Base-by-base conservation (phyloP, 92 coral and sea anemone genomes). In the Montipora capitata region DNA sequence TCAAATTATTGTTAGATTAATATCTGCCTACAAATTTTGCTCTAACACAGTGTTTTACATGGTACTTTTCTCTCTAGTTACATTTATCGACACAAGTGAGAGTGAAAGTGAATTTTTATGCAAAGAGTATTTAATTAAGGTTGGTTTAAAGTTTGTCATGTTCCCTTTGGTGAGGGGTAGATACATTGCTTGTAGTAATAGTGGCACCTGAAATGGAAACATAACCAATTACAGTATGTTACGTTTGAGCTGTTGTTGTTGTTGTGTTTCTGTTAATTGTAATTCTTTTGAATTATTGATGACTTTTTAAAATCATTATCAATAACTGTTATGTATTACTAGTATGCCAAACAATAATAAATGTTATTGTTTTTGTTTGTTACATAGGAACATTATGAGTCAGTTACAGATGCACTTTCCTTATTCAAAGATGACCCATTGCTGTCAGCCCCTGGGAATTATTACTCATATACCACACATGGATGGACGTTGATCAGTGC, bases 401-500 rank as follows among this genome's bases (percentile, higher is more conserved):
- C 92, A n/a, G 91, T 97, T 27, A 82, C 90, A 61, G 96, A 96
- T 76, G 88, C 99, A 0, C 45, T 97, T 49, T 67, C 95, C 20
- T 67, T 97, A 67, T 97, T 97, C 78, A 90, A 94, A 94, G 96
- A 96, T 72, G 99, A 97, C 51, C 95, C 96, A 2, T 75, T 97
- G 65, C 59, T 82, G 4, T 93, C 91, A 4, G 92, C 77, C 73
- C 99, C 99, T 5, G 99, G 99, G 11, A 88, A 95, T 68, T 76
- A 84, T 67, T 97, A 87, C 70, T 82, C 90, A 20, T 97, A 97
- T 83, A 94, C 99, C 45, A 97, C 96, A 4, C 89, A 84, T 88
- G 99, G 99, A 35, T 96, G 93, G 94, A 96, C 99, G 18, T 85
- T 97, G 74, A 18, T 97, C 54, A 96, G 98, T 79, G 99, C 98